These are phyloP conservation scores for Coenobita brevimanus DNA, from an alignment of 1,140 invertebrate species.

Conservation along the genomic window DNA sequence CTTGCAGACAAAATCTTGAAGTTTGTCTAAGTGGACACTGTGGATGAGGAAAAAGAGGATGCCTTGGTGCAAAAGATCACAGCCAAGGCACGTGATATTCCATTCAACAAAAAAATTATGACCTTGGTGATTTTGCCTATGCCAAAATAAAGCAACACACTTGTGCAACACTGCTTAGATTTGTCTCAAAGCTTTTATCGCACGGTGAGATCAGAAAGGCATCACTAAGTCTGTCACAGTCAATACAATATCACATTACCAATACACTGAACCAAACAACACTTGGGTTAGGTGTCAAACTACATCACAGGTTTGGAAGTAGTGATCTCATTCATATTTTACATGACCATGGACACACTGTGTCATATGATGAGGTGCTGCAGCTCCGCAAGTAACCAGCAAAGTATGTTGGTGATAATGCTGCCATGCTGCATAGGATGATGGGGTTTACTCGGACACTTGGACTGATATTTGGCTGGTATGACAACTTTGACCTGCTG, in stretches of 20 bases:
- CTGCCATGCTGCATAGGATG: slow-evolving; percentile 1
- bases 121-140: neutral
- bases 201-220: neutral
- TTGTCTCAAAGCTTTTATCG: neutral
- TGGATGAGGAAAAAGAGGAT: neutral
- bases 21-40: slow-evolving; percentile 8
- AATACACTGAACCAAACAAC: too few species aligned
- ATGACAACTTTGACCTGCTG: slow-evolving; percentile 11
- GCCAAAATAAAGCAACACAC: slow-evolving; percentile 17
- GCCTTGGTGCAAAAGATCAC: slow-evolving; percentile 1
- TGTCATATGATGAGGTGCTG: slow-evolving; percentile 12
- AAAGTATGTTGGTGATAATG: neutral
- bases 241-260: neutral
- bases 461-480: too few species aligned
- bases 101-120: slow-evolving; percentile 22
- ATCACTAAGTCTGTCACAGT: neutral
- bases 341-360: neutral
- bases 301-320: slow-evolving; percentile 21
- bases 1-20: neutral
- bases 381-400: neutral
- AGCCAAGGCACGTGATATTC: neutral
- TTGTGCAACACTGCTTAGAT: slow-evolving; percentile 22
- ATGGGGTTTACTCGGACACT: slow-evolving; percentile 7
- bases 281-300: neutral
- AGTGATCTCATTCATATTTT: slow-evolving; percentile 18